Evolutionary conservation across 2,888 invertebrate genomes (phyloP), one percentile per base, ranked within the genome.

Genomic region (Ernsta delagoae): DNA sequence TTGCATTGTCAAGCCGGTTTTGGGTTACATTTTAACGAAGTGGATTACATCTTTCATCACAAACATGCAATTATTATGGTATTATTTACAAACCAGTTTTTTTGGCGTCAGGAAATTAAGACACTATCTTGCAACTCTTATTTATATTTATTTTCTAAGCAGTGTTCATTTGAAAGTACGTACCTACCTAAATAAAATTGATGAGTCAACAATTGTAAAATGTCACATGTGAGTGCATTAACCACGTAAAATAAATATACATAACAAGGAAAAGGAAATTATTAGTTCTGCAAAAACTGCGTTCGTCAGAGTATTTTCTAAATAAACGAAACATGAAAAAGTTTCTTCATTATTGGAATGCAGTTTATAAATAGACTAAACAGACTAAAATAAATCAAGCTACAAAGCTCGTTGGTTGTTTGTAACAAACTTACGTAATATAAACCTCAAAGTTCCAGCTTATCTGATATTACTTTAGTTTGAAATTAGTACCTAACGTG

Each of bases 41-140:
- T 65, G 48, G 65, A 36, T 48, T 59, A 59, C 45, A 65, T 59
- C 48, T 59, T 65, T 65, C 59, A 59, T 65, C 65, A 65, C 65
- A 65, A 39, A 5, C 39, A 39, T 39, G 65, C 39, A 65, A 65
- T 50, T 56, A 65, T 39, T 65, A 50, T 16, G 16, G 16, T 50
- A 50, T 59, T 65, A 54, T 65, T 65, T 36, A 50, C 39, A 59
- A 65, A 65, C 65, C 41, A 50, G 65, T 65, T 59, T 59, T n/a
- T 16, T 31, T 59, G 59, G 43, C 31, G 50, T 59, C 39, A 57
- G 65, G 65, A 65, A 65, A 50, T 36, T 59, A 34, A 57, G 56
- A 34, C 36, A 45, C 43, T 45, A 53, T 53, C 24, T 65, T 57
- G 45, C 36, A 56, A 56, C 45, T 4, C 45, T 24, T 24, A 24